A percentile compares a stretch with the other conserved stretches of the same genome.
Conservation (phyloP, 2,113 vertebrate species). For the Girardinichthys multiradiatus region DNA sequence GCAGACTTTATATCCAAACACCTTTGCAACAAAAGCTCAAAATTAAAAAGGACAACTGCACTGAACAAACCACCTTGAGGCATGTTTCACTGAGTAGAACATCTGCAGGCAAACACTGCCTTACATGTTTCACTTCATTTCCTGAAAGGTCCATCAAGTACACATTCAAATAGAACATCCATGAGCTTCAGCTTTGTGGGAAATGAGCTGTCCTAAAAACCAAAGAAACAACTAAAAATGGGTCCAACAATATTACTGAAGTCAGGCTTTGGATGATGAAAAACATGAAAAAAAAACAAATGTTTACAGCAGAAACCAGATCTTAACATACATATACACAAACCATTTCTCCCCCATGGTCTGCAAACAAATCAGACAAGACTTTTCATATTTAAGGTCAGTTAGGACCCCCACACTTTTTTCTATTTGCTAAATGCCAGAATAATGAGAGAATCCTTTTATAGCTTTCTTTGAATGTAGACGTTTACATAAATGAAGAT, state of each 20-base stretch:
- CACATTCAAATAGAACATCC: constrained; percentile 86
- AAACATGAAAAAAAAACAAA: background rate
- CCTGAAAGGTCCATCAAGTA: constrained; percentile 77
- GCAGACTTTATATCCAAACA: background rate
- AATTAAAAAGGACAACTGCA: constrained; percentile 8
- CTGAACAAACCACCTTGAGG: constrained; percentile 79
- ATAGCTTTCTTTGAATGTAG: background rate
- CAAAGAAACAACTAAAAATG: background rate
- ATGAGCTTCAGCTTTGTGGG: constrained; percentile 80
- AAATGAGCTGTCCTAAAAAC: constrained; percentile 71
- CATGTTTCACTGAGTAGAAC: constrained; percentile 82
- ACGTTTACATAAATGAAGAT: background rate
- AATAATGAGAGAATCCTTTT: background rate
- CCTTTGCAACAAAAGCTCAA: constrained; percentile 6
- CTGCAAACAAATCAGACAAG: background rate
- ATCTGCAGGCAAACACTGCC: constrained; percentile 55
- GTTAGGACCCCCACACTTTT: too few relatives aligned
- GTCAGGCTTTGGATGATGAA: background rate
- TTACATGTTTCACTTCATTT: constrained; percentile 42
- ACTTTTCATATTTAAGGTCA: background rate
- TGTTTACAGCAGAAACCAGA: background rate
- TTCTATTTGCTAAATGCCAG: background rate
- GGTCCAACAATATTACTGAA: background rate
- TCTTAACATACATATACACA: background rate
- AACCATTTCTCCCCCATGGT: background rate